These are phyloP conservation scores for Pangasius djambal DNA, from an alignment of 2,797 vertebrate genomes.

Conservation along the genomic window DNA sequence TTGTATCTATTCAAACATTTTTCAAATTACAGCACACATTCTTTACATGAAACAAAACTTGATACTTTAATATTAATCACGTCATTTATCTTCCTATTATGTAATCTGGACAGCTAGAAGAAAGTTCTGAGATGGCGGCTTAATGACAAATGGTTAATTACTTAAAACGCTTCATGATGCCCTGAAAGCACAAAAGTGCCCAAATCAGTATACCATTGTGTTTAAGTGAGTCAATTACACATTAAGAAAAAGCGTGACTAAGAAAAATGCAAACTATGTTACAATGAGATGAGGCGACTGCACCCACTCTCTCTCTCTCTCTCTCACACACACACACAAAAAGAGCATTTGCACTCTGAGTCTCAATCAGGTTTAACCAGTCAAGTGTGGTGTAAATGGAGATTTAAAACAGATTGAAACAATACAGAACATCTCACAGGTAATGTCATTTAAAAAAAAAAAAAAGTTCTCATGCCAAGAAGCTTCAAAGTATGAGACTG, in stretches of 20 bases:
- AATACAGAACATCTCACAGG: not conserved
- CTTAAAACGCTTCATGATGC: conserved; percentile 36
- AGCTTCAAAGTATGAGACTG: not conserved
- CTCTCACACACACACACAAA: not conserved
- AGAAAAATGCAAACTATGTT: not conserved
- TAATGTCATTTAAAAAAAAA: not conserved
- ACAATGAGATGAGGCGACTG: not conserved
- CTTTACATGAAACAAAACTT: conserved; percentile 19
- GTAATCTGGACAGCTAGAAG: conserved; percentile 18
- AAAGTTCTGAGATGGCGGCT: conserved; percentile 22
- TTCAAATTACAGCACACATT: not conserved
- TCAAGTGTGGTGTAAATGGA: not conserved
- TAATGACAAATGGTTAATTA: conserved; percentile 43
- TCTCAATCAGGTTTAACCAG: not conserved
- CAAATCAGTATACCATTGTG: conserved; percentile 43
- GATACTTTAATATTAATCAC: conserved; percentile 19
- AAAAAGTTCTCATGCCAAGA: not conserved
- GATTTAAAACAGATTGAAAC: not conserved
- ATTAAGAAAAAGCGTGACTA: conserved; percentile 9
- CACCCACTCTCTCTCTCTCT: not conserved
- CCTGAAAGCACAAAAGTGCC: conserved; percentile 33
- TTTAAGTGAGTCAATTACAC: conserved; percentile 42
- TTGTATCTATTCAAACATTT: not conserved
- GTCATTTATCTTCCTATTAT: conserved; percentile 30
- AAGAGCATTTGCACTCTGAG: not conserved